Evolutionary conservation across 1,140 invertebrate genomes (phyloP).

Genomic region (Drosophila repletoides): DNA sequence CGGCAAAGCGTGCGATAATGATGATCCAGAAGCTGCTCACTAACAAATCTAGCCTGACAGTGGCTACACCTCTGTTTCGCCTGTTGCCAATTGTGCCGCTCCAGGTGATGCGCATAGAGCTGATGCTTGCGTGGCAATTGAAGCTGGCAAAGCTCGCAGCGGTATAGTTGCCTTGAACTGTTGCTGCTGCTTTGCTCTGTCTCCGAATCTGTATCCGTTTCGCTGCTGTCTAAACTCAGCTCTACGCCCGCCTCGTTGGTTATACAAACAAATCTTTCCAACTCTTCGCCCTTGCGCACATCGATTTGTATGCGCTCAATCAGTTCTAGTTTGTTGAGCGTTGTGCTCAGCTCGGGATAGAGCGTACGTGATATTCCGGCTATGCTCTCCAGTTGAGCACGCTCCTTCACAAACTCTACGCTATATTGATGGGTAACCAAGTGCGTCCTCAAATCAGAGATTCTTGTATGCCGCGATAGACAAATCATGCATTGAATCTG

Average conservation of each 20-base stretch:
- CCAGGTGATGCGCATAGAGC: constrained; percentile 65
- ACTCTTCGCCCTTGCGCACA: constrained; percentile 29
- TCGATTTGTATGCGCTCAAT: constrained; percentile 53
- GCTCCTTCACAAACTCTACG: constrained; percentile 22
- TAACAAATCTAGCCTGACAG: constrained; percentile 65
- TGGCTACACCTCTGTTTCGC: constrained; percentile 34
- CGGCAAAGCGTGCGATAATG: constrained; percentile 59
- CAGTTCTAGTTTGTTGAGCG: constrained; percentile 30
- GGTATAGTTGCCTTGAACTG: neutral
- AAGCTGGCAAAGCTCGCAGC: constrained; percentile 82
- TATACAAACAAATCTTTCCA: constrained; percentile 69
- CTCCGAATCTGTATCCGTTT: constrained; percentile 68
- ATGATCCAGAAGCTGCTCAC: constrained; percentile 52
- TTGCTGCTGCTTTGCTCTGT: neutral
- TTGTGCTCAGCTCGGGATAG: constrained; percentile 52
- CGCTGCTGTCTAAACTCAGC: constrained; percentile 66
- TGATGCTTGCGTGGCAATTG: constrained; percentile 75
- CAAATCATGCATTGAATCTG: constrained; percentile 77
- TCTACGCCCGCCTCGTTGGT: constrained; percentile 71
- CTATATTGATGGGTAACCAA: constrained; percentile 43
- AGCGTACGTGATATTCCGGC: constrained; percentile 24
- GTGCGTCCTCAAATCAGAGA: constrained; percentile 62
- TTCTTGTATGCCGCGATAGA: constrained; percentile 59
- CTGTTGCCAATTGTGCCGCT: constrained; percentile 52
- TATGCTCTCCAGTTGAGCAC: constrained; percentile 13